Conservation (phyloP, 2,113 vertebrate species). For the Phylloscopus whistleri region DNA sequence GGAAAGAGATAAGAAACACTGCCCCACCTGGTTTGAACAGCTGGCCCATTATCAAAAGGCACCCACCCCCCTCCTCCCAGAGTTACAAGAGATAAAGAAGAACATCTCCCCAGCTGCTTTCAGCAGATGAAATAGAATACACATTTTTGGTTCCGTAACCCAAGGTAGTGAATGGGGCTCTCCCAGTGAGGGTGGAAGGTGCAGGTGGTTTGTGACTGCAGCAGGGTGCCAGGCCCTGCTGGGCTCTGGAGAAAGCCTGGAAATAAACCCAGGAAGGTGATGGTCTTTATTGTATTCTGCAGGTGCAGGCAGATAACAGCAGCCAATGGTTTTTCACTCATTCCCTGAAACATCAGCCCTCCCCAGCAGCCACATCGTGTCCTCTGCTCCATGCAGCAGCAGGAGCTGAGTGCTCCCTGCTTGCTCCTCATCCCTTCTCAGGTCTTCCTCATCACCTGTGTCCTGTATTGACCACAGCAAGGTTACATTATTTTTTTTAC, state of each 20-base stretch:
- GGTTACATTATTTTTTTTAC: too few relatives aligned
- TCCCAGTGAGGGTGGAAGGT: neutral
- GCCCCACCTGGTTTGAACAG: too few relatives aligned
- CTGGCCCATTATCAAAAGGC: too few relatives aligned
- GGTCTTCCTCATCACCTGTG: neutral
- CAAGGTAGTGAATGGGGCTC: neutral
- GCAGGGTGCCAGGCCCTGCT: neutral
- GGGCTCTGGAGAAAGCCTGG: neutral
- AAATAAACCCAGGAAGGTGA: neutral
- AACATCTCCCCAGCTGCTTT: too few relatives aligned
- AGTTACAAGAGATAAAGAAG: too few relatives aligned
- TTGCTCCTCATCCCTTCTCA: neutral
- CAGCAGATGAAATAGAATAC: too few relatives aligned
- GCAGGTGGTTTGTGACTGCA: neutral
- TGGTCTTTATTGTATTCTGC: neutral
- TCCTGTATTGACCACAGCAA: too few relatives aligned
- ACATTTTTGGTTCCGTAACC: too few relatives aligned
- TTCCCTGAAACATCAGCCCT: neutral
- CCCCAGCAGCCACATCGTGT: fast-evolving
- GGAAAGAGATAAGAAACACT: too few relatives aligned
- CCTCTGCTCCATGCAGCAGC: neutral
- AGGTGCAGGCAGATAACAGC: constrained; percentile 8
- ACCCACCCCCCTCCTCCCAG: too few relatives aligned
- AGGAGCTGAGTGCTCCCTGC: neutral
- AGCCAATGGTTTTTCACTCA: neutral